A percentile compares a stretch with the other conserved stretches of the same genome.
Conservation (phyloP, 2,888 invertebrate genomes). For the Plebejus argus region DNA sequence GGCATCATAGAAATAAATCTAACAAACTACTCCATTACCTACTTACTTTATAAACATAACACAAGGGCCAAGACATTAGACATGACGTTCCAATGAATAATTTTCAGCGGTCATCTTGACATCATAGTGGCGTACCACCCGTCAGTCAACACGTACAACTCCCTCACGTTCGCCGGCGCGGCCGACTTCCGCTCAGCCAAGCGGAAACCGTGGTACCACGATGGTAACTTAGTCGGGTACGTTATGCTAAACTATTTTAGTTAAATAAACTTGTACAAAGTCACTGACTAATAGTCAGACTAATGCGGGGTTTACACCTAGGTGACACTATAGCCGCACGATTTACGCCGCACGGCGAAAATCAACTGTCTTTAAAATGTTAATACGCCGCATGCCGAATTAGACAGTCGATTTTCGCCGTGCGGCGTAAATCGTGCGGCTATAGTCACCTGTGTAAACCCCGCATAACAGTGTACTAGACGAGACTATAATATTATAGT, state of each 20-base stretch:
- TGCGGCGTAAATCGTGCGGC: slow-evolving; percentile 45
- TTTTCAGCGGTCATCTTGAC: slow-evolving; percentile 79
- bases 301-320: too few species aligned
- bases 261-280: too few species aligned
- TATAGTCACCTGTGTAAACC: slow-evolving; percentile 45
- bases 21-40: neutral
- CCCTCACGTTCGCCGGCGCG: slow-evolving; percentile 66
- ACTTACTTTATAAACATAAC: neutral
- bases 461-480: too few species aligned
- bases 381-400: too few species aligned
- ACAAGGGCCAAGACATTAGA: neutral
- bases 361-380: too few species aligned
- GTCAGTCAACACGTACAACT: slow-evolving; percentile 77
- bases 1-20: neutral
- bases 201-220: slow-evolving; percentile 68
- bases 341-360: too few species aligned
- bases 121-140: slow-evolving; percentile 84
- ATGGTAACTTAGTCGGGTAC: slow-evolving; percentile 77
- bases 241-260: neutral
- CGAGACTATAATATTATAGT: too few species aligned
- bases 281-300: too few species aligned
- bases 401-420: slow-evolving; percentile 7
- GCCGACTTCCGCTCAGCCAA: slow-evolving; percentile 69
- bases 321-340: too few species aligned
- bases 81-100: neutral